Base-by-base conservation (phyloP, 1,140 invertebrate genomes). In the Meloidogyne floridensis region DNA sequence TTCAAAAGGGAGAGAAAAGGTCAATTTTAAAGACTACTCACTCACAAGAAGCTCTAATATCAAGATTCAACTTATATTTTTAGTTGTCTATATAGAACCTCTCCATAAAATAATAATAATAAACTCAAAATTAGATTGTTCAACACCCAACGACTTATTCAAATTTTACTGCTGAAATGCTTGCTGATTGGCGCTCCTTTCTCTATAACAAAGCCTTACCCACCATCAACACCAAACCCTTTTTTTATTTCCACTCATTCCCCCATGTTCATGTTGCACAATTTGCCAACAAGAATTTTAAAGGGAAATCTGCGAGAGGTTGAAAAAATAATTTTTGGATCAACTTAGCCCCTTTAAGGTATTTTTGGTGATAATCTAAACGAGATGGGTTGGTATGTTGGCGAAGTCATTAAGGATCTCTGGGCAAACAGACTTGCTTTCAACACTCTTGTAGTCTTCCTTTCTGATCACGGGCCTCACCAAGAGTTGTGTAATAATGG, bases 211-310 rank as follows among this genome's bases (percentile, higher is more conserved):
- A 43, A 9, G 74, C 69, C 20, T 43, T 80, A 74, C 15, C 32
- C 7, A 77, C 10, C 0, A 53, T 71, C 56, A 42, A n/a, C 5
- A 65, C 81, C 13, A 80, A 80, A 32, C 89, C 89, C 0, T 90
- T 90, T 82, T 90, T 90, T 83, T 90, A 90, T 81, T 90, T 87
- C 80, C 90, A 90, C 80, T 87, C 87, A n/a, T 90, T 90, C 53
- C 89, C 89, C 7, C 89, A 90, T 53, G 89, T 90, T 11, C 89
- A 90, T 73, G 82, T 79, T 42, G 83, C 82, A 13, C 90, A 90
- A 75, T 90, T 90, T 74, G 88, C 88, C 11, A 86, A 82, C 53
- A 73, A 86, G 77, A 59, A 75, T 15, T 90, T 90, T 65, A 79
- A 73, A 20, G 85, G 85, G 56, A 80, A 72, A 42, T 89, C 88